Base-by-base conservation (phyloP, 2,113 vertebrate species). In the Boulengeromyrus knoepffleri region DNA sequence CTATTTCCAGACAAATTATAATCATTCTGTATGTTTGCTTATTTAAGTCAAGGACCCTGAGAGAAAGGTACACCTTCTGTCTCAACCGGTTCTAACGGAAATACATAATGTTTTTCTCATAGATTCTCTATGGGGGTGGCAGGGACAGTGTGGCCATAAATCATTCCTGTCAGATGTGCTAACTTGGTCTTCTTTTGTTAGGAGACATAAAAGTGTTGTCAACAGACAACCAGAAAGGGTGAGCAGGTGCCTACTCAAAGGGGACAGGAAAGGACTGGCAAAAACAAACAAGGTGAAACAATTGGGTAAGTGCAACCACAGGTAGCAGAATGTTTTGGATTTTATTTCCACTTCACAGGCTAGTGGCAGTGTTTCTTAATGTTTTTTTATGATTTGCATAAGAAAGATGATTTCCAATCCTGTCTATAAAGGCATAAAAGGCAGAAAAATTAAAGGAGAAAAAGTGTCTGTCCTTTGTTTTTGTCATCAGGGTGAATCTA, bases 181-280 rank as follows among this genome's bases (percentile, higher is more conserved):
- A 45, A 47, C 50, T 17, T 85, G 83, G 70, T 88, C 90, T 88
- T 88, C 74, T 89, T 45, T 89, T 58, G 80, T 90, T 90, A 90
- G 87, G 77, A 80, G 77, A 88, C 42, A 45, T 46, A 53, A 89
- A 89, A 74, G 74, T 84, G 45, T 77, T 74, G 21, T 47, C 42
- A n/a, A 52, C 49, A 58, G 90, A 85, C 87, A 88, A 10, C n/a
- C 62, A 31, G 39, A 13, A 42, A 27, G 31, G 50, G 85, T 46
- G 31, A 31, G 50, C 56, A 87, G 21, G 85, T n/a, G 31, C 27
- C 62, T 36, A 42, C 39, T 70, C 47, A 52, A 52, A 31, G 85
- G 46, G 19, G 31, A 86, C 58, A 42, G 13, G 21, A 70, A 24
- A 31, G 42, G 2, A 62, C 17, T 49, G 74, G 50, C 2, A 24